Conservation (phyloP, 2,888 invertebrate genomes). For the Kuschelorhynchus macadamiae region DNA sequence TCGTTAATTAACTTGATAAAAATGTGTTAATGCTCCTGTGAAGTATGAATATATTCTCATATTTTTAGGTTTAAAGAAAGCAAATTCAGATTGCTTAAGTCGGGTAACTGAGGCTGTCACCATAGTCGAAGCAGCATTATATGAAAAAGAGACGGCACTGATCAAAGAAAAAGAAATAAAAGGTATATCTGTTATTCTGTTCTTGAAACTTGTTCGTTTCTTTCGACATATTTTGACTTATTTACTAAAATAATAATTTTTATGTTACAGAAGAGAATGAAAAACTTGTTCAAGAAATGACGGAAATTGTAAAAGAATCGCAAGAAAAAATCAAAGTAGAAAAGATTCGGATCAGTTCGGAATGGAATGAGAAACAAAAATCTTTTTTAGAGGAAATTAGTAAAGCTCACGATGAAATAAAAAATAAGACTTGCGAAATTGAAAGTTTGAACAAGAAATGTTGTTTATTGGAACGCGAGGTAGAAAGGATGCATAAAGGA, state of each 20-base stretch:
- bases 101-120: slow-evolving; percentile 74
- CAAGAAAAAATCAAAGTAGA: slow-evolving; percentile 74
- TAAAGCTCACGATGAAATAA: slow-evolving; percentile 72
- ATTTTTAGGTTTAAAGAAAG: slow-evolving; percentile 60
- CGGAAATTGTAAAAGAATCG: slow-evolving; percentile 72
- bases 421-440: slow-evolving; percentile 71
- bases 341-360: slow-evolving; percentile 72
- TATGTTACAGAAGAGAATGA: slow-evolving; percentile 74
- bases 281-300: slow-evolving; percentile 71
- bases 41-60: too few species aligned
- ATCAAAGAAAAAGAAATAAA: slow-evolving; percentile 68
- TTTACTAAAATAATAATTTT: too few species aligned
- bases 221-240: too few species aligned
- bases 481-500: slow-evolving; percentile 67
- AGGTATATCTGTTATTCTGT: slow-evolving; percentile 54
- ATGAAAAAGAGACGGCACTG: slow-evolving; percentile 73
- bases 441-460: slow-evolving; percentile 73
- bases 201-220: too few species aligned
- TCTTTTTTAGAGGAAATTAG: slow-evolving; percentile 73
- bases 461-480: slow-evolving; percentile 71
- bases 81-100: slow-evolving; percentile 69
- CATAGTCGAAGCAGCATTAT: slow-evolving; percentile 72
- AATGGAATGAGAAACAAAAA: slow-evolving; percentile 74
- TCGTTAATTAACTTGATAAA: too few species aligned
- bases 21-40: too few species aligned